Evolutionary conservation across 2,888 invertebrate genomes (phyloP), one percentile per base, ranked within the genome.

Genomic region (Ectemnius cavifrons): DNA sequence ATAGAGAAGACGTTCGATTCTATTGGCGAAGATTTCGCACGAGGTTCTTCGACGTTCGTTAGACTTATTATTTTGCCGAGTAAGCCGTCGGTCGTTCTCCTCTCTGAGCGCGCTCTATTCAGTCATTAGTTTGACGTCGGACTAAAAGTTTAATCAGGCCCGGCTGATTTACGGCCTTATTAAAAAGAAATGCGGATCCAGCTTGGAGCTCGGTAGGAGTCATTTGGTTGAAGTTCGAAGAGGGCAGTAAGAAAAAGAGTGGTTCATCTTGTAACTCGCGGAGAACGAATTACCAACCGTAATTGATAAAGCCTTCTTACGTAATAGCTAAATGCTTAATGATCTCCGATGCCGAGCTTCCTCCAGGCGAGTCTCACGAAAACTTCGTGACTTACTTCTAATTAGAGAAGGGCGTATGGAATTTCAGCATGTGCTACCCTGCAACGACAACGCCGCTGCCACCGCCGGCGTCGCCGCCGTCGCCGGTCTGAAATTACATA

Each of bases 401-500:
- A 82, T 83, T 84, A 82, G 77, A 37, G 37, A 74, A 63, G 65
- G 63, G 61, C 75, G 82, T 79, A 80, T 85, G 81, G 78, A 83
- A 85, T 86, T 86, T 84, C 85, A 84, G 82, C 3, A 3, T 23
- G 23, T 23, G 23, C 23, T 23, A 1, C 23, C 23, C 23, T 23
- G 23, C 23, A 23, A 23, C 23, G 23, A 23, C 23, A 23, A 23
- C 37, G 37, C 37, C 37, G 37, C 37, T 2, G 4, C 28, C 28
- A 4, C 71, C 69, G 67, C 67, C 78, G 49, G 62, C 66, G 68
- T 67, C 66, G 82, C 72, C 65, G 79, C 72, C 71, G 78, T 63
- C 72, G 63, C 58, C 23, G 28, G 79, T 77, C 64, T 86, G 86
- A 83, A 85, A 85, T 86, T 86, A 82, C 86, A 86, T 84, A 86